phyloP scores from a whole-genome alignment of 2,797 vertebrate species.

The Macropus fuliginosus region DNA sequence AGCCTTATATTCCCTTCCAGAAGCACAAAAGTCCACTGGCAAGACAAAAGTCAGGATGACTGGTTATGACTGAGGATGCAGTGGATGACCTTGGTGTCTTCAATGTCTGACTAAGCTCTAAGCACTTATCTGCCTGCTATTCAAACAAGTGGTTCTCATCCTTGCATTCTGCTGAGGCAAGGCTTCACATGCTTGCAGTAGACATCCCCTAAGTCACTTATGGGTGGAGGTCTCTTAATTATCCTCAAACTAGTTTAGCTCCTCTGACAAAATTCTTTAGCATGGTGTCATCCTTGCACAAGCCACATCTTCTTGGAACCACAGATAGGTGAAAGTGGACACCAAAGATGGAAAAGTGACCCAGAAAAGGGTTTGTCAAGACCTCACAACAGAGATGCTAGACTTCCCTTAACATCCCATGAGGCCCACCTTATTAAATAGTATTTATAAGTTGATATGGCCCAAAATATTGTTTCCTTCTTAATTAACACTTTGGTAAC shows the following conservation, averaged over 20 bases:
- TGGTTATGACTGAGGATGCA: neutral
- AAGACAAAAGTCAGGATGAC: neutral
- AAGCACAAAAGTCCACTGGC: neutral
- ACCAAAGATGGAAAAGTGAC: too few species aligned
- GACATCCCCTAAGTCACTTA: too few species aligned
- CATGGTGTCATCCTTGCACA: too few species aligned
- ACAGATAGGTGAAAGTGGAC: too few species aligned
- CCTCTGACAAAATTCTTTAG: too few species aligned
- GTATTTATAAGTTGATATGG: neutral
- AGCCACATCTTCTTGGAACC: too few species aligned
- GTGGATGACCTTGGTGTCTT: neutral
- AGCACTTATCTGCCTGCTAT: neutral
- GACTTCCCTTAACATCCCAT: neutral
- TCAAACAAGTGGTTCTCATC: neutral
- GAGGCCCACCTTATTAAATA: neutral
- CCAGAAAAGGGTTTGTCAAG: neutral
- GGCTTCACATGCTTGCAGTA: neutral
- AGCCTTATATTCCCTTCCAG: neutral
- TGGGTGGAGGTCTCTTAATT: too few species aligned
- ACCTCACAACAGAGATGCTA: neutral
- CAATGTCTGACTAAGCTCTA: neutral
- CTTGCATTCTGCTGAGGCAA: neutral
- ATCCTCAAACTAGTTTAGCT: too few species aligned
- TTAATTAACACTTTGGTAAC: neutral
- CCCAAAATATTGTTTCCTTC: neutral